Base-by-base conservation (phyloP, 2,113 vertebrate genomes). In the Malurus cyaneus region DNA sequence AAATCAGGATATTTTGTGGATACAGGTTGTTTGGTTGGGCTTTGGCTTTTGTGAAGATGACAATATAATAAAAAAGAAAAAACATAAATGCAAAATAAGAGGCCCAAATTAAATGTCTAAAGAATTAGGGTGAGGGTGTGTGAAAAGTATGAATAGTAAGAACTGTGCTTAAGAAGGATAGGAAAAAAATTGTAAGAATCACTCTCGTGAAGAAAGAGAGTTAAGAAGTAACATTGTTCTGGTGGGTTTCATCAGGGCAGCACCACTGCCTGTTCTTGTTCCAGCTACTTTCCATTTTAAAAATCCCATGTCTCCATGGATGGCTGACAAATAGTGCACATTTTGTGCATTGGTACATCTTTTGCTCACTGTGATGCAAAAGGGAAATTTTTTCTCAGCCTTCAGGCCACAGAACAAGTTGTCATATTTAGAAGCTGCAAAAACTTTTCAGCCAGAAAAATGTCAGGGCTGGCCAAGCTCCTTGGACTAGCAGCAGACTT, bases 321-420 rank as follows among this genome's bases (percentile, higher is more conserved):
- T 1, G 2, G 17, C 44, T 72, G 59, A 72, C 3, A 34, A 73
- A 28, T 0, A 0, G 25, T 24, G 7, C 10, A 24, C 14, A 6
- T 84, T 49, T 79, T 72, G 19, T 52, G 52, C 31, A 28, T 39
- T 64, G 64, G 19, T 65, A 12, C 15, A 56, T 3, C 6, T 49
- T 41, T 60, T 41, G 29, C 14, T 94, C 8, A 52, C 39, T 0
- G 0, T 52, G 18, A 56, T 3, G 3, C 1, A 1, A 54, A 62
- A 84, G 8, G 15, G 14, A 20, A 54, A 13, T 23, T 10, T 47
- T 47, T 74, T n/a, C 36, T 74, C 29, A 53, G 13, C n/a, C 67
- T 88, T 10, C 34, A 70, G 23, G 11, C 15, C 20, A 53, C 13
- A 44, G 41, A 49, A 29, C 15, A 80, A 83, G 12, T 1, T 78